Conservation (phyloP, 2,888 invertebrate genomes). For the Amblyteles armatorius region DNA sequence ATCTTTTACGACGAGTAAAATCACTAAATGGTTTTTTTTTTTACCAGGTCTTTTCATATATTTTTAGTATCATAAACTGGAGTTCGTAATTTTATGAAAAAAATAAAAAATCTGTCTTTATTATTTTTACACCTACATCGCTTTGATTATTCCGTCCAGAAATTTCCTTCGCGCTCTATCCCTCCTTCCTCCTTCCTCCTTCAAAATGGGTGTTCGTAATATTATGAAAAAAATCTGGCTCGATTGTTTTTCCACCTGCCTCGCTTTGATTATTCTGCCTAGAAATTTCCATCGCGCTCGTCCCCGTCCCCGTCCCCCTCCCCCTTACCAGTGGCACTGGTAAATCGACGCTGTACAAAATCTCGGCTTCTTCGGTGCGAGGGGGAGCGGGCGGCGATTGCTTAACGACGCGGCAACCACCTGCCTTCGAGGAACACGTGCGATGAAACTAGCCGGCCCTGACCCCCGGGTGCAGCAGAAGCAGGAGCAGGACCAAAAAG, state of each 20-base stretch:
- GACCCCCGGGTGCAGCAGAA: constrained; percentile 63
- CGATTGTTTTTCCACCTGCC: constrained; percentile 40
- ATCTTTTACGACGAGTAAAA: no score
- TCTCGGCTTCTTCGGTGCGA: constrained; percentile 76
- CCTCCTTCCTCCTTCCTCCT: no score
- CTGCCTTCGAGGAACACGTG: constrained; percentile 82
- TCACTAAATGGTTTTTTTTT: no score
- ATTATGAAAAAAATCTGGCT: constrained; percentile 5
- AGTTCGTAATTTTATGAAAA: background rate
- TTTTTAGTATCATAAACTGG: background rate
- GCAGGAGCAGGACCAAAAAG: constrained; percentile 56
- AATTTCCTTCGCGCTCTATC: constrained; percentile 28
- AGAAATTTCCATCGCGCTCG: constrained; percentile 15
- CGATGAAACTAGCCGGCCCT: constrained; percentile 69
- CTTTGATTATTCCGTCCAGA: constrained; percentile 13
- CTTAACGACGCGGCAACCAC: constrained; percentile 82
- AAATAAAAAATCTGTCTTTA: constrained; percentile 4
- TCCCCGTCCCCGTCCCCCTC: constrained; percentile 17
- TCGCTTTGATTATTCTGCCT: constrained; percentile 12
- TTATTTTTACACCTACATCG: constrained; percentile 37
- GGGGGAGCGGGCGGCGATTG: constrained; percentile 79
- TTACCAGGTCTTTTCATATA: background rate
- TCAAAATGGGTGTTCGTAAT: background rate
- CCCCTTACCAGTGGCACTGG: constrained; percentile 20
- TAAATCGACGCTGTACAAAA: constrained; percentile 74